Evolutionary conservation across 1,140 invertebrate species (phyloP).

Genomic region (Laupala kohalensis): DNA sequence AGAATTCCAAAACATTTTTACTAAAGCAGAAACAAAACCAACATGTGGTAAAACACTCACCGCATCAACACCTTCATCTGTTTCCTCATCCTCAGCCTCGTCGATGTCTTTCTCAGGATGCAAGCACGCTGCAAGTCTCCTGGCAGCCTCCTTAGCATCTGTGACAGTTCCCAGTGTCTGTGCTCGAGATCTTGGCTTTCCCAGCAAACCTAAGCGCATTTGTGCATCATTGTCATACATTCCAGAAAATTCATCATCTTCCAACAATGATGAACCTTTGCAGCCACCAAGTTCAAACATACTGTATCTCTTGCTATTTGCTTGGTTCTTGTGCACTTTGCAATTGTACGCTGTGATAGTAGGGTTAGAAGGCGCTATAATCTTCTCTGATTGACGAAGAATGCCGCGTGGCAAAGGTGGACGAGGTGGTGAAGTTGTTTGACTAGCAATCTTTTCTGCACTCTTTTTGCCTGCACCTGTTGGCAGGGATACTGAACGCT

Average conservation of each 20-base stretch:
- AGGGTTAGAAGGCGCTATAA: conserved; percentile 25
- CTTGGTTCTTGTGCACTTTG: conserved; percentile 36
- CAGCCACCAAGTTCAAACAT: conserved; percentile 57
- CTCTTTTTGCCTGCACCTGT: conserved; percentile 33
- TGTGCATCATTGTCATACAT: neutral
- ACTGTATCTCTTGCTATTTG: conserved; percentile 54
- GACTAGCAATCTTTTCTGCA: neutral
- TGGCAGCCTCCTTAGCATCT: neutral
- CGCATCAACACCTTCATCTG: conserved; percentile 31
- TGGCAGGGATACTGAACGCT: conserved; percentile 47
- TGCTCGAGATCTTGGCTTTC: neutral
- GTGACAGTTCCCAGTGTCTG: neutral
- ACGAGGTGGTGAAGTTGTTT: conserved; percentile 45
- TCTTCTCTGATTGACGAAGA: conserved; percentile 36
- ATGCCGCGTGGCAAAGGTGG: conserved; percentile 59
- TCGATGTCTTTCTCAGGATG: conserved; percentile 10
- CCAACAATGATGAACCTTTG: conserved; percentile 33
- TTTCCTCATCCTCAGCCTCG: conserved; percentile 13
- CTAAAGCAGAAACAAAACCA: neutral
- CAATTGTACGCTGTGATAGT: conserved; percentile 18
- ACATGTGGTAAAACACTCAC: conserved; percentile 23
- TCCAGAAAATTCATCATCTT: conserved; percentile 31
- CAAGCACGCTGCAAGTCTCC: conserved; percentile 2
- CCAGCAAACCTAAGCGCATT: neutral
- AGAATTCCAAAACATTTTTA: neutral